Evolutionary conservation across 2,113 vertebrate species (phyloP).

Genomic region (Cyphomyrus plagiostoma): DNA sequence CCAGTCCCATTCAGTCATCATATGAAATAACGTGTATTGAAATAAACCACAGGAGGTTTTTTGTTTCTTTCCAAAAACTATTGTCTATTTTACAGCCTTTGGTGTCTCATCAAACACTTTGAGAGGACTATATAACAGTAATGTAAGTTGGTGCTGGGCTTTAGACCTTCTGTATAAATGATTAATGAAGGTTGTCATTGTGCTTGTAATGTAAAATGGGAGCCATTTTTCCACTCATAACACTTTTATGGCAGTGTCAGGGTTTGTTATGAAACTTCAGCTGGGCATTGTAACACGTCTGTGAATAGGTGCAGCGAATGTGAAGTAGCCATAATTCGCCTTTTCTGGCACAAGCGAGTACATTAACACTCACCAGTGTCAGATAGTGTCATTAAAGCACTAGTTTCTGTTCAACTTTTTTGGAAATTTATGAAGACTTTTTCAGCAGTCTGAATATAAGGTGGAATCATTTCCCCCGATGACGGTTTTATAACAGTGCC

Average conservation of each 20-base stretch:
- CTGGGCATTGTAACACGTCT: background rate
- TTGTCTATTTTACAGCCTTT: background rate
- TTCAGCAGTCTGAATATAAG: background rate
- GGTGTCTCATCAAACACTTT: background rate
- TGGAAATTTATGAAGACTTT: background rate
- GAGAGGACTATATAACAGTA: background rate
- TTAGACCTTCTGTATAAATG: background rate
- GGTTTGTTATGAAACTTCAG: constrained; percentile 9
- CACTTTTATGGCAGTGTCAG: constrained; percentile 10
- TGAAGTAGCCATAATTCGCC: background rate
- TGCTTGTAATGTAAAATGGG: constrained; percentile 9
- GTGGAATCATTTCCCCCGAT: background rate
- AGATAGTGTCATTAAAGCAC: background rate
- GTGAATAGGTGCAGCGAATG: background rate
- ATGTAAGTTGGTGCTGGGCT: background rate
- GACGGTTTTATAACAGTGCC: background rate
- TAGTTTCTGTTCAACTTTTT: background rate
- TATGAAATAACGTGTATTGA: background rate
- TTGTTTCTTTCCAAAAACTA: background rate
- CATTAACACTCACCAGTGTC: background rate
- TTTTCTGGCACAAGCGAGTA: background rate
- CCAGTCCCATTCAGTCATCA: background rate
- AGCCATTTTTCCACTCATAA: constrained; percentile 14
- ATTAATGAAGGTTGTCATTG: constrained; percentile 4
- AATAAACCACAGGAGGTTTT: background rate